Evolutionary conservation across 1,140 invertebrate species (phyloP), one percentile per base, ranked within the genome.

Genomic region (Pentalonia nigronervosa): DNA sequence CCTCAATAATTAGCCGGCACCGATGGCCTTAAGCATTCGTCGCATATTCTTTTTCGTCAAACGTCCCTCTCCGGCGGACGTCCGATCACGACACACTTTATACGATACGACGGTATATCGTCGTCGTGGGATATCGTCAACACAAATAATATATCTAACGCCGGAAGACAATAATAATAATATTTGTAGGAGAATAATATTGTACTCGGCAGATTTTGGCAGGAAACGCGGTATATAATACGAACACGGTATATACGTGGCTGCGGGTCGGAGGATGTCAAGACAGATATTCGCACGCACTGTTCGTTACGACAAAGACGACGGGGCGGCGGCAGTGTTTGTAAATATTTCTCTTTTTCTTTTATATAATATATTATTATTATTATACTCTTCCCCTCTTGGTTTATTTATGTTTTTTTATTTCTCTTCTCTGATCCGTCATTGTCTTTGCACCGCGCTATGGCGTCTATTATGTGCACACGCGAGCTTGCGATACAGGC

Each of bases 261-360:
- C 88, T 89, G 88, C 88, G 88, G 88, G 89, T n/a, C 53, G 89
- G 36, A 90, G 56, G 89, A 90, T 90, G 53, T 60, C 47, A 47
- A 41, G 36, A 50, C 41, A 41, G 41, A 89, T n/a, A 30, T 90
- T 90, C 88, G 88, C 56, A 90, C 56, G 56, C 56, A 90, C 25
- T 41, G 41, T 4, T 90, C 36, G 36, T 45, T 21, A 90, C 53
- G 89, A 90, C 83, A 25, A 41, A n/a, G 21, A 90, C 23, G 56
- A 90, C 36, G 36, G 9, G 36, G 9, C 81, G 36, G 14, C 83
- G 60, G 60, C 34, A 25, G 53, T 90, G 60, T 90, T 67, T 45
- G 36, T 45, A 67, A 90, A 90, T 34, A 53, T 89, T 36, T 89
- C 23, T 53, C 34, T 53, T 89, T 88, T 17, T 87, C 23, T 41